Evolutionary conservation across 2,113 vertebrate genomes (phyloP).

Genomic region (Centropristis striata): DNA sequence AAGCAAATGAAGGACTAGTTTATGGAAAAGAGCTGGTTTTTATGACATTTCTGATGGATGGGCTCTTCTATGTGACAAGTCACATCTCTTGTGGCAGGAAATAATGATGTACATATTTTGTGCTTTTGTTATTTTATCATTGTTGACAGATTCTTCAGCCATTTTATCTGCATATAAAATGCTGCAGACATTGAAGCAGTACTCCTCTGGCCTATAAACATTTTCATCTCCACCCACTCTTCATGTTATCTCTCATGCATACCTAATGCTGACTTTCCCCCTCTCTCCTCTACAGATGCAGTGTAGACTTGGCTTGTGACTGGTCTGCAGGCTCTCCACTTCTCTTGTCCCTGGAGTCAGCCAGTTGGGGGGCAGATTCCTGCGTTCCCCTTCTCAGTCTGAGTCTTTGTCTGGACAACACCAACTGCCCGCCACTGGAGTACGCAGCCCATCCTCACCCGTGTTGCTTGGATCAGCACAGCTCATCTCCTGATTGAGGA

Average conservation of each 20-base stretch:
- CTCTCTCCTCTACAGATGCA: conserved; percentile 88
- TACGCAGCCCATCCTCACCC: conserved; percentile 35
- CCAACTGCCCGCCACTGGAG: conserved; percentile 56
- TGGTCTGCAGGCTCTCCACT: conserved; percentile 85
- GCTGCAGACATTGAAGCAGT: conserved; percentile 23
- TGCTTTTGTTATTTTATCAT: neutral
- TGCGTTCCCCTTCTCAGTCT: conserved; percentile 79
- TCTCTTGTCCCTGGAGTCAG: conserved; percentile 79
- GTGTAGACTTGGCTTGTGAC: conserved; percentile 91
- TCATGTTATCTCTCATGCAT: conserved; percentile 58
- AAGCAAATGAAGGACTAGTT: neutral
- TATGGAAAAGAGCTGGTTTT: neutral
- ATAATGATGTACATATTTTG: neutral
- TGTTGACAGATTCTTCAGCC: neutral
- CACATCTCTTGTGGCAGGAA: neutral
- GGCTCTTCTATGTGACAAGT: neutral
- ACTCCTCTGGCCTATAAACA: conserved; percentile 31
- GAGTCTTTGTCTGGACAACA: conserved; percentile 69
- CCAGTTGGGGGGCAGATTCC: conserved; percentile 76
- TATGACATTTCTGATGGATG: conserved; percentile 36
- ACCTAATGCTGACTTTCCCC: conserved; percentile 55
- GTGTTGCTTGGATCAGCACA: conserved; percentile 75
- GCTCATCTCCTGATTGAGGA: conserved; percentile 85
- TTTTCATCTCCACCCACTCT: conserved; percentile 21
- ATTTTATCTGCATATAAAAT: conserved; percentile 29